Conservation (phyloP, 2,797 vertebrate genomes). For the Eupleurogrammus muticus region DNA sequence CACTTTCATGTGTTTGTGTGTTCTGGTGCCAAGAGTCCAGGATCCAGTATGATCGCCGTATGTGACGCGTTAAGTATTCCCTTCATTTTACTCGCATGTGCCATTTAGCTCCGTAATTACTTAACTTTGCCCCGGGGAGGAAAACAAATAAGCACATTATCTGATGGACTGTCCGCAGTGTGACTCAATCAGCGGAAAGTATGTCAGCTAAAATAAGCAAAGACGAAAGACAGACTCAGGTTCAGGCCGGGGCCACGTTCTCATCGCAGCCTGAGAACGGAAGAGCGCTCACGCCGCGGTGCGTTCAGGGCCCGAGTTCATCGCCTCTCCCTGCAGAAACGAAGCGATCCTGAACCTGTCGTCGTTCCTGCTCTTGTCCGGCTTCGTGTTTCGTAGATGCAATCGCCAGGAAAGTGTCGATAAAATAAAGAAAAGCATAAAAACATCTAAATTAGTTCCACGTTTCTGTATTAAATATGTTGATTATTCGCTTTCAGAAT, state of each 20-base stretch:
- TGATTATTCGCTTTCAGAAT: too few species aligned
- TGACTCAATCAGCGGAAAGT: constrained; percentile 78
- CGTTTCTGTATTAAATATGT: too few species aligned
- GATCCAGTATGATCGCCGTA: constrained; percentile 58
- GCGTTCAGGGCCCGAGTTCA: too few species aligned
- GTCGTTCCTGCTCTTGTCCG: too few species aligned
- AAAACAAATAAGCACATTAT: constrained; percentile 84
- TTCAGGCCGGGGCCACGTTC: constrained; percentile 73
- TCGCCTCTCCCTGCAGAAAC: too few species aligned
- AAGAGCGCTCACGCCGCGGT: too few species aligned
- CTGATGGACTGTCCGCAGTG: constrained; percentile 82
- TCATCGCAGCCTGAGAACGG: constrained; percentile 28
- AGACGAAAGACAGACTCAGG: constrained; percentile 72
- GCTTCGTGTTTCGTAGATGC: too few species aligned
- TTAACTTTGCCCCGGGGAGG: constrained; percentile 78
- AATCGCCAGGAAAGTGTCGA: too few species aligned
- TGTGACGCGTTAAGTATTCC: constrained; percentile 67
- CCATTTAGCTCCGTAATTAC: constrained; percentile 83
- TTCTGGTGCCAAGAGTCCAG: constrained; percentile 50
- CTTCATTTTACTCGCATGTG: constrained; percentile 64
- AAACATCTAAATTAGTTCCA: too few species aligned
- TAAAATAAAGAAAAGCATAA: too few species aligned
- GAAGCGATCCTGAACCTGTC: too few species aligned
- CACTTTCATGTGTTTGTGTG: constrained; percentile 15
- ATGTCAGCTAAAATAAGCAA: constrained; percentile 83